Percentiles rank a stretch among this genome's conserved stretches.
phyloP scores from a whole-genome alignment of 1,140 invertebrate genomes.

The Adelges cooleyi region DNA sequence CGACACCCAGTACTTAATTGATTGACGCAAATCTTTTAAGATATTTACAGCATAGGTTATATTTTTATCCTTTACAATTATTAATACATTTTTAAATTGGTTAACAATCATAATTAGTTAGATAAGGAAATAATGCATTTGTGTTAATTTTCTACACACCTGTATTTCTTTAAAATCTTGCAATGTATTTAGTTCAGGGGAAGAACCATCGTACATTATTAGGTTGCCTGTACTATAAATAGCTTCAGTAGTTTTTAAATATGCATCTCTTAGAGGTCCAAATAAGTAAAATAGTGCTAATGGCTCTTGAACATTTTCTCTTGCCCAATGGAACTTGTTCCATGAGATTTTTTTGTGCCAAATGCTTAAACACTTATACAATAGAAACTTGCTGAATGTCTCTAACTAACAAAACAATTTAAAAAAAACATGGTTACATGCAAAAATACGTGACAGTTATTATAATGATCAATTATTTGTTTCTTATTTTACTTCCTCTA shows the following conservation, averaged over 20 bases:
- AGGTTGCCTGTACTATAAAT: background rate
- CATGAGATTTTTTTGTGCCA: constrained; percentile 12
- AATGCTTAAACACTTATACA: background rate
- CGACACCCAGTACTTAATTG: background rate
- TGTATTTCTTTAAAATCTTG: background rate
- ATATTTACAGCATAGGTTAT: background rate
- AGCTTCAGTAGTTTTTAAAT: background rate
- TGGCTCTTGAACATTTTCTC: background rate
- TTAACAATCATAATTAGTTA: too few species aligned
- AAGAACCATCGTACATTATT: background rate
- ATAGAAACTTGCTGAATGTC: background rate
- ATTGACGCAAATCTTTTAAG: background rate
- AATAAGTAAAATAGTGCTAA: background rate
- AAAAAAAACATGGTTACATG: too few species aligned
- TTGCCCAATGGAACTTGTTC: background rate
- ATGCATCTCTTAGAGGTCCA: background rate
- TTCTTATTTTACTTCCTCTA: too few species aligned
- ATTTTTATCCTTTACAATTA: background rate
- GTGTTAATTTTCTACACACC: background rate
- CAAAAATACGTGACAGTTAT: too few species aligned
- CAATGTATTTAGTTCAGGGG: background rate
- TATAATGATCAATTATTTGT: too few species aligned
- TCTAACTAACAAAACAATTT: background rate
- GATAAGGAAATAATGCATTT: too few species aligned
- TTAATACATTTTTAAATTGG: too few species aligned